Evolutionary conservation across 37 sponge, comb jelly and placozoan genomes (phyloP).

Genomic region (Beroe forskalii): DNA sequence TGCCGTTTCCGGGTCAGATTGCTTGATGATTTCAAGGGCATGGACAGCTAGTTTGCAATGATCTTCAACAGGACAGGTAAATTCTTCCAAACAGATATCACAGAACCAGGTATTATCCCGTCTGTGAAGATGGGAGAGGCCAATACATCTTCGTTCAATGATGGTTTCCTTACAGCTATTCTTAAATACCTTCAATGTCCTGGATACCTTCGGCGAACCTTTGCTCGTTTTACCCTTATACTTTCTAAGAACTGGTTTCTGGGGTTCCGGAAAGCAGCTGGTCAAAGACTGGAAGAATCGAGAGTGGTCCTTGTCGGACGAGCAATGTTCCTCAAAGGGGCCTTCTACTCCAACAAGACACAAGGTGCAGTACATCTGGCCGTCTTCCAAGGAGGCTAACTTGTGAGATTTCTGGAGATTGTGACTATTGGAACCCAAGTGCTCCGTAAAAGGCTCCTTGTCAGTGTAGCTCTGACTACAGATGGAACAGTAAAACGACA

Average conservation of each 20-base stretch:
- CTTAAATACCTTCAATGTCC: too few relatives aligned
- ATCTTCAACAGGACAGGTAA: not conserved
- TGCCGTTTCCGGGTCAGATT: constrained; percentile 1
- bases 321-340: constrained; percentile 18
- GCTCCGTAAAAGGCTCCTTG: not conserved
- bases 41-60: not conserved
- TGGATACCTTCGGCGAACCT: not conserved
- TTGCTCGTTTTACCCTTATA: not conserved
- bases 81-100: constrained; percentile 10
- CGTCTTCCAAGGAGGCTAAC: not conserved
- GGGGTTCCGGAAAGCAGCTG: not conserved
- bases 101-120: constrained; percentile 39
- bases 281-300: not conserved
- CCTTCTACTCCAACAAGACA: not conserved
- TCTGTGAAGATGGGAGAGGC: not conserved
- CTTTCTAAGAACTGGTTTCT: not conserved
- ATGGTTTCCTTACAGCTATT: not conserved
- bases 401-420: not conserved
- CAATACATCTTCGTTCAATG: not conserved
- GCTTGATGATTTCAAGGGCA: not conserved
- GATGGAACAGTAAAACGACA: not conserved
- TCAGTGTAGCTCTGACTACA: not conserved
- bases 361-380: constrained; percentile 1
- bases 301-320: not conserved
- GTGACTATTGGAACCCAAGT: not conserved